Percentiles rank a stretch among this genome's conserved stretches.
Conservation (phyloP, 2,113 vertebrate genomes). For the Maylandia zebra region DNA sequence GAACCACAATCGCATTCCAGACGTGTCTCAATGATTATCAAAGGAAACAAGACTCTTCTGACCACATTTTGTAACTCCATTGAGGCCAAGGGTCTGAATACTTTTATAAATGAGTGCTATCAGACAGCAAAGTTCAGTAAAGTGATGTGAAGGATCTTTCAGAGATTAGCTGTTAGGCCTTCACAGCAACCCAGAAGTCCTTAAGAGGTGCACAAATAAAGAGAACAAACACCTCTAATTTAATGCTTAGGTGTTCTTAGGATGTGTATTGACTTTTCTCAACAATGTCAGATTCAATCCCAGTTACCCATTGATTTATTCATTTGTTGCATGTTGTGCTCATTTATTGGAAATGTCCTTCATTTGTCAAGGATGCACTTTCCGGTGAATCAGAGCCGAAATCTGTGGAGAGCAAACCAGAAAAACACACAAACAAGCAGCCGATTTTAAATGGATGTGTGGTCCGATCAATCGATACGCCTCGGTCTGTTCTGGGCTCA, state of each 20-base stretch:
- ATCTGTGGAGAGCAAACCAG: not conserved
- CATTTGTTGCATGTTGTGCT: conserved; percentile 27
- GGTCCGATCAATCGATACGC: not conserved
- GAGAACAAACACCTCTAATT: not conserved
- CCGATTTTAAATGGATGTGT: not conserved
- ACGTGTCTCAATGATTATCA: not conserved
- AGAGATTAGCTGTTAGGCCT: not conserved
- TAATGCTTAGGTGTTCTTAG: not conserved
- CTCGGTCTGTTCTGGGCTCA: not conserved
- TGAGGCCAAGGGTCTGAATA: not conserved
- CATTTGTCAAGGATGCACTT: conserved; percentile 15
- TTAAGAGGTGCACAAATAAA: not conserved
- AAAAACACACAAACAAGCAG: not conserved
- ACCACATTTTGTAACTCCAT: not conserved
- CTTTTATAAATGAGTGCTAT: not conserved
- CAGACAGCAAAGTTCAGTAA: not conserved
- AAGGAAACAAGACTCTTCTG: not conserved
- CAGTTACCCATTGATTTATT: conserved; percentile 26
- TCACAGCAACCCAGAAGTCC: not conserved
- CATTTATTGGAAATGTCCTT: conserved; percentile 36
- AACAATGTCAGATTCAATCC: not conserved
- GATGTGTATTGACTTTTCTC: not conserved
- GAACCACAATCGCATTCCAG: not conserved
- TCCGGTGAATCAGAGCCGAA: not conserved
- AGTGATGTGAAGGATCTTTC: not conserved